Evolutionary conservation across 2,113 vertebrate species (phyloP), one percentile per base, ranked within the genome.

Genomic region (Rhodinocichla rosea): DNA sequence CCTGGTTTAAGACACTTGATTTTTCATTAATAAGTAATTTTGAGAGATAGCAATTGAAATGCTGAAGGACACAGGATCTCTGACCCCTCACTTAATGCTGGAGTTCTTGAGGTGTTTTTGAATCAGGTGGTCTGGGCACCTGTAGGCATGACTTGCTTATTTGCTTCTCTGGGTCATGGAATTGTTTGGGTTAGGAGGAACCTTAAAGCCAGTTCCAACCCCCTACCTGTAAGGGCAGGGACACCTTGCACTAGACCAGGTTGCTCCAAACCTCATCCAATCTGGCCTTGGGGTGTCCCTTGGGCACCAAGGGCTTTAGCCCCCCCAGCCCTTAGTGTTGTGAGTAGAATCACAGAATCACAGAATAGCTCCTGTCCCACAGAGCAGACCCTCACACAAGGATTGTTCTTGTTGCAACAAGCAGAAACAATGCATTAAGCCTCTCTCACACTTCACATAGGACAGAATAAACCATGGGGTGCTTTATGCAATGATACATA

Each of bases 21-120:
- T 89, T 92, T 76, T 82, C n/a, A 79, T 5, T 42, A 65, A 24
- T 2, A 49, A 24, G 19, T 5, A 49, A 55, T 55, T 90, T 59
- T 71, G 47, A 74, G 44, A 81, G 20, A 19, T 64, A 85, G 10
- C 5, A 49, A 21, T 6, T 15, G 13, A 67, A 78, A 30, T 37
- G 26, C 27, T 77, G 59, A 60, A 53, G n/a, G 35, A 75, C 64
- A 56, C 8, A 7, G 37, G 14, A 28, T 78, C 22, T 45, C 53
- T 42, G 37, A 2, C 6, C 15, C 7, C 14, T 20, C 39, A 55
- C 55, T 42, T 47, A 22, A 56, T 30, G 17, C 50, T 64, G 68
- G 50, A 27, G 33, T 10, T 71, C 56, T 76, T 0, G 0, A 69
- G 20, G 10, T 30, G 8, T 1, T 55, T 84, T 57, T 55, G 16